Evolutionary conservation across 2,888 invertebrate genomes (phyloP).

Genomic region (Amorpha juglandis): DNA sequence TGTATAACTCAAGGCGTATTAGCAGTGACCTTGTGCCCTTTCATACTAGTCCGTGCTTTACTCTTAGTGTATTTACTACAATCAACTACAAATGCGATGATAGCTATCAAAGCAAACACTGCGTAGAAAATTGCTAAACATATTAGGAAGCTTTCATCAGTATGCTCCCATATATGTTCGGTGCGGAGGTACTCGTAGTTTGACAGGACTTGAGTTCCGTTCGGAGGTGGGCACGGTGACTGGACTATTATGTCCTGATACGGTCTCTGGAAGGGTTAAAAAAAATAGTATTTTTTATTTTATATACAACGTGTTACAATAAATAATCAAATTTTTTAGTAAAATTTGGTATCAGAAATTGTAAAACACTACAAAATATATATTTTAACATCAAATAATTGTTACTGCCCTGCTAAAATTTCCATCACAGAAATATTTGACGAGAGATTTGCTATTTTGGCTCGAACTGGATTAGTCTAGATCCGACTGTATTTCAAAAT

Average conservation of each 20-base stretch:
- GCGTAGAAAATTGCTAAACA: conserved; percentile 86
- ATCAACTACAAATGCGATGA: conserved; percentile 85
- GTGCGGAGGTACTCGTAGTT: conserved; percentile 71
- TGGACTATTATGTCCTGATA: conserved; percentile 95
- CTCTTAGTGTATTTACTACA: conserved; percentile 81
- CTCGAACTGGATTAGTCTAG: too few species aligned
- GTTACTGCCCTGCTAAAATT: too few species aligned
- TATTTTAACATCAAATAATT: too few species aligned
- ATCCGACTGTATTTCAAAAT: too few species aligned
- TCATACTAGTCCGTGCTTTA: conserved; percentile 77
- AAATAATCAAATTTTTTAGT: too few species aligned
- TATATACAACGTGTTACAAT: too few species aligned
- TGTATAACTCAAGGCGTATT: conserved; percentile 81
- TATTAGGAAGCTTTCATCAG: conserved; percentile 83
- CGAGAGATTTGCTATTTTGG: too few species aligned
- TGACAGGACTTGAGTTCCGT: conserved; percentile 88
- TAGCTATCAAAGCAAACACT: conserved; percentile 85
- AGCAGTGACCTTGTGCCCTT: conserved; percentile 82
- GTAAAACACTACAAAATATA: too few species aligned
- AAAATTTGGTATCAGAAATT: too few species aligned
- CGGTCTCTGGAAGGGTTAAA: too few species aligned
- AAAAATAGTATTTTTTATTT: too few species aligned
- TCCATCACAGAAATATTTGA: too few species aligned
- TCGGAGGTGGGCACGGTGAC: conserved; percentile 91
- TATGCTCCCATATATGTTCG: conserved; percentile 77